Evolutionary conservation across 2,113 vertebrate genomes (phyloP).

Genomic region (Phoxinus phoxinus): DNA sequence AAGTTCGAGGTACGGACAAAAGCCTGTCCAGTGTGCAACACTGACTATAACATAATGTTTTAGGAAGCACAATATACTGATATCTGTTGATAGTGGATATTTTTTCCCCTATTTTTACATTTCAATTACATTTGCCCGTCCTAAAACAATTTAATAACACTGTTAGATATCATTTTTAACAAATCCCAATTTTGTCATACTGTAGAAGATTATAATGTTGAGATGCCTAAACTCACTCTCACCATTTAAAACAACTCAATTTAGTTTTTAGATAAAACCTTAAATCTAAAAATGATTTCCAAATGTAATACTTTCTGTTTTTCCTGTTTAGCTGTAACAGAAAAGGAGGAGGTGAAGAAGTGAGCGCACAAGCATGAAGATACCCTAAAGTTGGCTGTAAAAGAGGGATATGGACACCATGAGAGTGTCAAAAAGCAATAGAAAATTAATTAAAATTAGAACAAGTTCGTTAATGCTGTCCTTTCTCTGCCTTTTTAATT

Average conservation of each 20-base stretch:
- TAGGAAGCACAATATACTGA: neutral
- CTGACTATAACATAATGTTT: neutral
- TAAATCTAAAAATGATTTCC: neutral
- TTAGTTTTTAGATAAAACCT: neutral
- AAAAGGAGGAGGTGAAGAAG: constrained; percentile 73
- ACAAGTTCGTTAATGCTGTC: constrained; percentile 51
- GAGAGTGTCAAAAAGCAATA: constrained; percentile 63
- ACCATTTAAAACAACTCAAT: neutral
- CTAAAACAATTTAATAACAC: neutral
- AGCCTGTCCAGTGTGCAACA: neutral
- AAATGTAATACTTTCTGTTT: neutral
- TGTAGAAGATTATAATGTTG: neutral
- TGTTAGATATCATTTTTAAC: no score
- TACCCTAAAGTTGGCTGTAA: constrained; percentile 58
- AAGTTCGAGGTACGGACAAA: constrained; percentile 79
- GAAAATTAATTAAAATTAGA: constrained; percentile 57
- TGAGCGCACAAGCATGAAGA: constrained; percentile 64
- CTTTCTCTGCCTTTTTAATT: neutral
- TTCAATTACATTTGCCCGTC: neutral
- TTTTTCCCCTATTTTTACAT: neutral
- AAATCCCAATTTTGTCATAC: neutral
- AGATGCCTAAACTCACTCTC: neutral
- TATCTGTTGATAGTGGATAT: neutral
- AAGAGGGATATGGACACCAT: constrained; percentile 61
- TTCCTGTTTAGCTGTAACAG: constrained; percentile 64